Evolutionary conservation across 35 echinoderm and acorn worm genomes (phyloP), one percentile per base, ranked within the genome.

Genomic region (Strongylocentrotus purpuratus): DNA sequence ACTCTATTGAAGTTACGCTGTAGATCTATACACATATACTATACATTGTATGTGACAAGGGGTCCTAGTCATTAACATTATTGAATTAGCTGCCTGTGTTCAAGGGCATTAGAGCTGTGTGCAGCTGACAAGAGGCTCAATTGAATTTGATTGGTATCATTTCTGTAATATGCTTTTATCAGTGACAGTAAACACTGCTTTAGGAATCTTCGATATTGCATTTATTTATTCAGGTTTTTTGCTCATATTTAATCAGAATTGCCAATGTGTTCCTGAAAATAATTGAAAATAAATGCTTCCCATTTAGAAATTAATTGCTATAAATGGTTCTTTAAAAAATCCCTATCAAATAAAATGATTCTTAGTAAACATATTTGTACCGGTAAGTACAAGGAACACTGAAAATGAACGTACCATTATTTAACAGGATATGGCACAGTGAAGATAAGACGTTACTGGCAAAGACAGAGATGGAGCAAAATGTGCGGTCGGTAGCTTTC

Each of bases 401-500:
- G 17, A 59, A 59, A 17, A 9, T 59, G 52, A 59, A 17, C 9
- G n/a, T 94, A 87, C 87, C 65, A 47, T 95, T 0, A 22, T n/a
- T 78, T 22, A 78, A 78, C 94, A 99, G 98, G 92, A 95, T 99
- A 95, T 99, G 98, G 98, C 98, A 95, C 95, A 94, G 94, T 28
- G 96, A 95, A 58, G 97, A 99, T 13, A 97, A 95, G 31, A 95
- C 50, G 17, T 91, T 99, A 87, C 47, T 99, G 47, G 71, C 94
- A 6, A 96, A 95, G 50, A 97, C 97, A 46, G 96, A 95, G 18
- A 96, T 99, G 95, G 98, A 99, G 18, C 95, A 99, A 5, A 97
- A 96, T 78, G 95, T 99, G 5, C 94, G 98, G 28, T 99, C 98
- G 33, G 97, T 99, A 71, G 94, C 98, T 20, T 99, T 98, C 88